These are phyloP conservation scores for Caenorhabditis macrosperma DNA, from an alignment of 2,888 invertebrate genomes.

Conservation along the genomic window DNA sequence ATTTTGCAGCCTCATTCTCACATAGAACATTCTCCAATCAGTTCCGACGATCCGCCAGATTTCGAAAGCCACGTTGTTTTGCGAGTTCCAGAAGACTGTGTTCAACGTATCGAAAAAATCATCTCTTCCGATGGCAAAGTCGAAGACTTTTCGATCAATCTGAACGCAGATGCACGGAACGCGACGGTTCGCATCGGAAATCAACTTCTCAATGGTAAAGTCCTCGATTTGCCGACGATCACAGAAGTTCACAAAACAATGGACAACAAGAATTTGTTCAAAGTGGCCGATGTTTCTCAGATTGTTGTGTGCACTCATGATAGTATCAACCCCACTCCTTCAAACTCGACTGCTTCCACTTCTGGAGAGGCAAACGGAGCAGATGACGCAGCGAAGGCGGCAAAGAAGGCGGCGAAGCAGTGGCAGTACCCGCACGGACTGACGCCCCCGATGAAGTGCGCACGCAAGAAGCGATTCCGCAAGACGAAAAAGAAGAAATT, in stretches of 20 bases:
- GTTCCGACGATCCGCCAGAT: constrained; percentile 67
- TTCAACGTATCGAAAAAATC: constrained; percentile 63
- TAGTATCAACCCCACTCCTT: constrained; percentile 15
- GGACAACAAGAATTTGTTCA: constrained; percentile 96
- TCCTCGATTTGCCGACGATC: constrained; percentile 77
- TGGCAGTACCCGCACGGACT: constrained; percentile 95
- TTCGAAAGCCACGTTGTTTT: constrained; percentile 77
- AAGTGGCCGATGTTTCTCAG: constrained; percentile 96
- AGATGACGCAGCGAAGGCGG: constrained; percentile 34
- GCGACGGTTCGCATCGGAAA: constrained; percentile 71
- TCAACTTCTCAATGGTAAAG: constrained; percentile 67
- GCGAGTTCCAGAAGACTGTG: constrained; percentile 74
- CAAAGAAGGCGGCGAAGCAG: constrained; percentile 86
- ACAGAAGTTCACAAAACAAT: constrained; percentile 88
- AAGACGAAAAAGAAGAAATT: constrained; percentile 87
- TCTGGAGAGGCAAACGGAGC: constrained; percentile 11
- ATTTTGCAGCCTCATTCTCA: constrained; percentile 24
- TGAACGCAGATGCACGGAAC: constrained; percentile 71
- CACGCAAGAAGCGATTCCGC: constrained; percentile 86
- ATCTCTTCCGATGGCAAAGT: constrained; percentile 47
- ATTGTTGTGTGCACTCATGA: constrained; percentile 81
- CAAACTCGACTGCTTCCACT: constrained; percentile 1
- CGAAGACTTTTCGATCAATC: constrained; percentile 70
- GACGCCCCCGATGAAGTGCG: constrained; percentile 95
- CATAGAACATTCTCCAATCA: constrained; percentile 32